Evolutionary conservation across 2,888 invertebrate species (phyloP), one percentile per base, ranked within the genome.

Genomic region (Troides oblongomaculatus): DNA sequence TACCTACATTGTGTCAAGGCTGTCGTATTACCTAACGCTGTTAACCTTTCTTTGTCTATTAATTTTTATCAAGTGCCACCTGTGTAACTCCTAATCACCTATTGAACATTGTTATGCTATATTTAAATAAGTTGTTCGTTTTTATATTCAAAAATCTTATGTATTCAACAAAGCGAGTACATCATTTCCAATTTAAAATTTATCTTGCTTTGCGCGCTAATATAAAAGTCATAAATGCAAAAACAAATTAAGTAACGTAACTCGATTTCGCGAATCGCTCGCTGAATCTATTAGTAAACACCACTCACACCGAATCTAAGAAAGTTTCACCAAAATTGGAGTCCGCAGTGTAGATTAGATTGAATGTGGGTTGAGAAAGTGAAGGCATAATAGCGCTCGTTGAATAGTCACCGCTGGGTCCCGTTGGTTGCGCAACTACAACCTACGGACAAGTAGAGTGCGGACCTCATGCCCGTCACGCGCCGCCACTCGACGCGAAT

Each of bases 361-460:
- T 78, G 81, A 74, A 87, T 83, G 83, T 85, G 83, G 80, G 81
- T 85, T 80, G 87, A 87, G 90, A 91, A 91, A 91, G 90, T 90
- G 86, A 88, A 87, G 81, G 80, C 80, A 75, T 77, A 79, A 78
- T 74, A 78, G 77, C 80, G 81, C 81, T 81, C 75, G 79, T 77
- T 81, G 89, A 89, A 90, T 90, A 88, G 84, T 82, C 76, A 72
- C 75, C 75, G 75, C 78, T 80, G 79, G 75, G 84, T 82, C 81
- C 82, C 80, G 77, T 77, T 78, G 75, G 81, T 90, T 90, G 86
- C 87, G 86, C 85, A 92, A 92, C 85, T 79, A 81, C 81, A 79
- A 80, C 80, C 82, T 80, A 79, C 79, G 77, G 79, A 77, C 81
- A 82, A 84, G 84, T 85, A 85, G 83, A 82, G 77, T 81, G 80